Evolutionary conservation across 2,113 vertebrate genomes (phyloP), one percentile per base, ranked within the genome.

Genomic region (Puma concolor): DNA sequence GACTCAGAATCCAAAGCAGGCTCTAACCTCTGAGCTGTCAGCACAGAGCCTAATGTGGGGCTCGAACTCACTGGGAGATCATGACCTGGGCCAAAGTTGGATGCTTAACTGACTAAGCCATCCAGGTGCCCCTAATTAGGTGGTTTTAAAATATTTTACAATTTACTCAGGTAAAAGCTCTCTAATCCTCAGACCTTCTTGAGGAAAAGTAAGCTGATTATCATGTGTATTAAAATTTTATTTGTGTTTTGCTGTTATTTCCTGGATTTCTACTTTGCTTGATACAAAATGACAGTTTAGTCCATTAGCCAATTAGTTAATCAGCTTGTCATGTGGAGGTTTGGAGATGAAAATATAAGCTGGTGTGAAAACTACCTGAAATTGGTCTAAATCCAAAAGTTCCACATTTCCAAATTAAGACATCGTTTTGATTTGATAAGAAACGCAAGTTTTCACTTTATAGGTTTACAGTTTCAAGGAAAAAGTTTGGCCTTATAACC

Each of bases 361-460:
- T 80, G 84, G 7, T 91, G 0, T 21, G 84, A 87, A 91, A 89
- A 8, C 36, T 38, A 9, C 14, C 11, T 82, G 23, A 38, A 27
- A n/a, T 50, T 41, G 21, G 95, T 72, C 71, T n/a, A 74, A 91
- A 57, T 76, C 4, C 54, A 88, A 54, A 88, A 94, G 74, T n/a
- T 54, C 2, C 12, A 60, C 19, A 9, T 95, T 89, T 96, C 50
- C 60, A 87, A 91, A 60, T 88, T 16, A 57, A 91, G 52, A 60
- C 27, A 57, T 19, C 27, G 7, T 57, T 60, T 54, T 82, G 71
- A 84, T 94, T 82, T 80, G 41, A 90, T 41, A 36, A 85, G 44
- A 97, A 66, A 16, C 2, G 83, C 33, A 88, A 89, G 67, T 95
- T 88, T 97, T 85, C 82, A 76, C 89, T 66, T 38, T 83, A 77